Evolutionary conservation across 1,140 invertebrate genomes (phyloP).

Genomic region (Macrobrachium rosenbergii): DNA sequence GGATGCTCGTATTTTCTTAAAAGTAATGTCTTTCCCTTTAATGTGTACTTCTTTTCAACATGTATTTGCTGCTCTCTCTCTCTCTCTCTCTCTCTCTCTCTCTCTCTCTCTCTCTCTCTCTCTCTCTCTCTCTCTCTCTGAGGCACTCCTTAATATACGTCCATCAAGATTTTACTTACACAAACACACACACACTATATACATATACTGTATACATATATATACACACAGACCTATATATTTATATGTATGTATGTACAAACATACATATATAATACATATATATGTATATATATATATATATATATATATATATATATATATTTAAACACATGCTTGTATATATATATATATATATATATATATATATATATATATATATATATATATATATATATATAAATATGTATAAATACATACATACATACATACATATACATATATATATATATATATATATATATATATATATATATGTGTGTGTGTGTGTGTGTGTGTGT

Average conservation of each 20-base stretch:
- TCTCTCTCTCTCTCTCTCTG: no score
- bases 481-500: not conserved
- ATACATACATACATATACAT: not conserved
- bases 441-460: not conserved
- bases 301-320: slow-evolving; percentile 14
- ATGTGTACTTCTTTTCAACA: no score
- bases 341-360: not conserved
- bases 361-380: not conserved
- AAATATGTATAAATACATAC: not conserved
- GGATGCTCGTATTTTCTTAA: no score
- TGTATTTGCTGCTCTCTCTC: no score
- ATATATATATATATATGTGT: not conserved
- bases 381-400: not conserved
- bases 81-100: no score
- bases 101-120: no score
- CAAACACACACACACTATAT: no score
- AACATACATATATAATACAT: not conserved
- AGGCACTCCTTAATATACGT: no score
- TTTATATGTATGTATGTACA: not conserved
- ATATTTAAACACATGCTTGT: not conserved
- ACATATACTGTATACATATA: no score
- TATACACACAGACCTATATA: not conserved
- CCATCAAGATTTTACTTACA: no score
- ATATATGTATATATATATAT: not conserved
- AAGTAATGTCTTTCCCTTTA: no score